Conservation (phyloP, 2,888 invertebrate species). For the Xylocampa areola region DNA sequence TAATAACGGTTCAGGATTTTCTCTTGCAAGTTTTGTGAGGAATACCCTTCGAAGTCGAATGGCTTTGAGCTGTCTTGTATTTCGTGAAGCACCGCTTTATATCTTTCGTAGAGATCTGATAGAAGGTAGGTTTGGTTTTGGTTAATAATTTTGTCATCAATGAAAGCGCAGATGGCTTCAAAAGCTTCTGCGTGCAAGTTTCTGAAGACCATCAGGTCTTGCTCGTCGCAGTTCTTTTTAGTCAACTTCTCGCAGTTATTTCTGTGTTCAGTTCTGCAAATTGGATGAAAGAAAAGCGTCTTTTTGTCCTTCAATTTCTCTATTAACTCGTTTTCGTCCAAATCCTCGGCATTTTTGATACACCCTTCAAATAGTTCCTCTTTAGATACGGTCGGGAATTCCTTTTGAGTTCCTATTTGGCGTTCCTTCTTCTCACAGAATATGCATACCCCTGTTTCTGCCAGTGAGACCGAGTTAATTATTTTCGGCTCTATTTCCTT, state of each 20-base stretch:
- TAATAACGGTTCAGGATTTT: conserved; percentile 7
- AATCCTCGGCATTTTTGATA: conserved; percentile 6
- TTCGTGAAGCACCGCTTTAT: conserved; percentile 20
- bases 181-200: conserved; percentile 18
- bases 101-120: conserved; percentile 29
- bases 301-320: neutral
- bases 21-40: conserved; percentile 11
- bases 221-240: conserved; percentile 15
- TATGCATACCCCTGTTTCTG: conserved; percentile 1
- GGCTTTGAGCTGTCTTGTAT: conserved; percentile 15
- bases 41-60: conserved; percentile 8
- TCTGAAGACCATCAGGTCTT: conserved; percentile 13
- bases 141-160: conserved; percentile 21
- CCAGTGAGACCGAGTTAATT: neutral
- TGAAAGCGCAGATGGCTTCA: conserved; percentile 22
- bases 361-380: too few species aligned
- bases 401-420: conserved; percentile 15
- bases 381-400: neutral
- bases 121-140: conserved; percentile 22
- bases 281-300: conserved; percentile 1
- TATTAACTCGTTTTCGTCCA: conserved; percentile 14
- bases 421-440: conserved; percentile 20
- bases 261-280: conserved; percentile 24
- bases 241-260: conserved; percentile 26
- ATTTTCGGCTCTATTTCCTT: conserved; percentile 7